These are phyloP conservation scores for Neodiprion fabricii DNA, from an alignment of 1,140 invertebrate genomes.

Conservation along the genomic window DNA sequence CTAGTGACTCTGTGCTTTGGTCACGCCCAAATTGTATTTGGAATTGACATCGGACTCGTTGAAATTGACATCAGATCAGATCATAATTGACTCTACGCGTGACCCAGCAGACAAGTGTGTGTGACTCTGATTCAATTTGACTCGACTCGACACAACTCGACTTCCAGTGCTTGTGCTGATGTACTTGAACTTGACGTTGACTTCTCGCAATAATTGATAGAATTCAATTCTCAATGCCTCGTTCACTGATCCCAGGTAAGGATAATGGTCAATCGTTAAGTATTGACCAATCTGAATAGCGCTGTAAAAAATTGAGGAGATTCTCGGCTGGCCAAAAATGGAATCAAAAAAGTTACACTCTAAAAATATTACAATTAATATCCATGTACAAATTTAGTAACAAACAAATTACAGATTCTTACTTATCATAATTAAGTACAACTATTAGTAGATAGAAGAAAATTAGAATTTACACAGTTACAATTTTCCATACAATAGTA, in stretches of 20 bases:
- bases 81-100: conserved; percentile 59
- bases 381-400: conserved; percentile 39
- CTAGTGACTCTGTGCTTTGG: conserved; percentile 61
- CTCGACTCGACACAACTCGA: conserved; percentile 47
- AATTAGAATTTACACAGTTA: conserved; percentile 43
- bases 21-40: conserved; percentile 57
- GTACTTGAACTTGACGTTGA: conserved; percentile 48
- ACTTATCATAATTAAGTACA: conserved; percentile 39
- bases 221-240: conserved; percentile 28
- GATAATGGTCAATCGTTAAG: conserved; percentile 39
- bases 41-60: conserved; percentile 7
- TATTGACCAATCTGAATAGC: conserved; percentile 50
- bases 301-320: conserved; percentile 48
- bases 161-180: conserved; percentile 56
- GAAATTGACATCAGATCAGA: conserved; percentile 36
- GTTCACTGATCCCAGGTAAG: conserved; percentile 45
- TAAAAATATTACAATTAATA: conserved; percentile 42
- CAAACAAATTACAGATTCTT: conserved; percentile 36
- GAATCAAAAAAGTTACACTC: conserved; percentile 36
- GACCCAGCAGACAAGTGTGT: conserved; percentile 60
- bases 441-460: conserved; percentile 33
- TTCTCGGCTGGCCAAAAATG: conserved; percentile 45
- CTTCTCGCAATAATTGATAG: conserved; percentile 44
- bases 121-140: conserved; percentile 50
- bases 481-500: conserved; percentile 44